phyloP scores from a whole-genome alignment of 2,113 vertebrate genomes.

The Amblyopsis rosae region DNA sequence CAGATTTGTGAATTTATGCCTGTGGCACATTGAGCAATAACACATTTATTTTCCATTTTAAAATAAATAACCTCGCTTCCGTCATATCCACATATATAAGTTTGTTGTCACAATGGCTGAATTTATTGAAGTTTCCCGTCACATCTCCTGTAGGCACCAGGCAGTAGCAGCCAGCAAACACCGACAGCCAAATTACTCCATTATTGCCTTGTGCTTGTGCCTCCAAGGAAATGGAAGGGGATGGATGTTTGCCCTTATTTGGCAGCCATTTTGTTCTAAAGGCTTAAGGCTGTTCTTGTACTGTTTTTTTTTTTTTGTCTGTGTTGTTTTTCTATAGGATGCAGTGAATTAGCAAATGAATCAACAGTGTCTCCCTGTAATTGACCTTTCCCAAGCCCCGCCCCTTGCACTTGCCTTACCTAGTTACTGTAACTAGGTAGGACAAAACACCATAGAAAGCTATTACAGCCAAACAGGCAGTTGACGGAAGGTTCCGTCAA shows the following conservation, averaged over 20 bases:
- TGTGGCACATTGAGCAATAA: constrained; percentile 33
- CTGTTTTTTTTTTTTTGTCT: constrained; percentile 38
- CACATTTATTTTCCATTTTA: constrained; percentile 61
- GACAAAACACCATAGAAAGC: no score
- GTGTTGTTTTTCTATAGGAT: constrained; percentile 27
- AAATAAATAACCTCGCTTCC: constrained; percentile 66
- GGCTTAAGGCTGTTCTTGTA: constrained; percentile 53
- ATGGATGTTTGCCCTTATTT: constrained; percentile 64
- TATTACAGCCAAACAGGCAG: no score
- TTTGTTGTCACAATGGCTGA: constrained; percentile 63
- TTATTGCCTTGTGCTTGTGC: constrained; percentile 66
- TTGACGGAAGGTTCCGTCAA: no score
- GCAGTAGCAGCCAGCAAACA: constrained; percentile 60
- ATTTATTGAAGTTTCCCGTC: constrained; percentile 61
- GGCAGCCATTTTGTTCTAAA: constrained; percentile 61
- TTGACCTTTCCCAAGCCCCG: no score
- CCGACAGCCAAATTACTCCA: constrained; percentile 65
- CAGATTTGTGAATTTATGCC: constrained; percentile 54
- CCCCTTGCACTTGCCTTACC: no score
- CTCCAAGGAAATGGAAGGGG: constrained; percentile 56
- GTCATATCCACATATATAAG: constrained; percentile 53
- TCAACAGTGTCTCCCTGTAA: neutral
- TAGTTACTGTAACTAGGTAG: no score
- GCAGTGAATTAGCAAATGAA: constrained; percentile 27
- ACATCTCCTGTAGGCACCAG: constrained; percentile 65